Evolutionary conservation across 2,797 vertebrate genomes (phyloP).

Genomic region (Lacerta viridis): DNA sequence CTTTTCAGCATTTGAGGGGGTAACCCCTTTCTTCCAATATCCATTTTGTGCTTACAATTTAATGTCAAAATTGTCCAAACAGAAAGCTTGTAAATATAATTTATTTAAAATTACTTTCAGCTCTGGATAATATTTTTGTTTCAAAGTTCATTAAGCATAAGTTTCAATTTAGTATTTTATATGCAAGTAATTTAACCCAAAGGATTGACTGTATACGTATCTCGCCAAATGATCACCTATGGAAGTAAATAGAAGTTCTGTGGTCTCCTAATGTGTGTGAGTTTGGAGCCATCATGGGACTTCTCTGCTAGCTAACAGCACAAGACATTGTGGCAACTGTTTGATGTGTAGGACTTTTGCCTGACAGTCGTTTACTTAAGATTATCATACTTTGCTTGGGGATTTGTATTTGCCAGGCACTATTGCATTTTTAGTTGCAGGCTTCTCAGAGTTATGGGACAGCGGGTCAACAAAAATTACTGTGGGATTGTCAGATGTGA

Average conservation of each 20-base stretch:
- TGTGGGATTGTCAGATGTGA: conserved; percentile 78
- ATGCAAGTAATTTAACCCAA: conserved; percentile 59
- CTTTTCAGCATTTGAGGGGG: background rate
- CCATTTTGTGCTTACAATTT: background rate
- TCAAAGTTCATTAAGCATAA: conserved; percentile 60
- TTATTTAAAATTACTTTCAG: conserved; percentile 13
- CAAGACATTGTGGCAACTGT: conserved; percentile 72
- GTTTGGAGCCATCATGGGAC: conserved; percentile 57
- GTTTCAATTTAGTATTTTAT: conserved; percentile 41
- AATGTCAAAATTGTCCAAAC: conserved; percentile 35
- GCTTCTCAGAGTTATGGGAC: conserved; percentile 67
- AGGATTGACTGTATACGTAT: conserved; percentile 50
- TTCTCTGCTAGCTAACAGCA: conserved; percentile 69
- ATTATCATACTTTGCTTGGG: conserved; percentile 70
- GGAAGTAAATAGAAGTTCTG: conserved; percentile 66
- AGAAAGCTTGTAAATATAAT: background rate
- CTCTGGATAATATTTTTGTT: conserved; percentile 41
- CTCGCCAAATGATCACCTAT: conserved; percentile 63
- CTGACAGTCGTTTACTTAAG: conserved; percentile 71
- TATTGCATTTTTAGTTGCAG: conserved; percentile 70
- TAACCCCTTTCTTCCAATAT: background rate
- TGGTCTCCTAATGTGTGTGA: conserved; percentile 53
- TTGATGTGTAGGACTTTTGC: conserved; percentile 68
- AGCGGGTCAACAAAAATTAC: conserved; percentile 84
- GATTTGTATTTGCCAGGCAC: conserved; percentile 67